Base-by-base conservation (phyloP, 2,797 vertebrate genomes). In the Parambassis ranga region DNA sequence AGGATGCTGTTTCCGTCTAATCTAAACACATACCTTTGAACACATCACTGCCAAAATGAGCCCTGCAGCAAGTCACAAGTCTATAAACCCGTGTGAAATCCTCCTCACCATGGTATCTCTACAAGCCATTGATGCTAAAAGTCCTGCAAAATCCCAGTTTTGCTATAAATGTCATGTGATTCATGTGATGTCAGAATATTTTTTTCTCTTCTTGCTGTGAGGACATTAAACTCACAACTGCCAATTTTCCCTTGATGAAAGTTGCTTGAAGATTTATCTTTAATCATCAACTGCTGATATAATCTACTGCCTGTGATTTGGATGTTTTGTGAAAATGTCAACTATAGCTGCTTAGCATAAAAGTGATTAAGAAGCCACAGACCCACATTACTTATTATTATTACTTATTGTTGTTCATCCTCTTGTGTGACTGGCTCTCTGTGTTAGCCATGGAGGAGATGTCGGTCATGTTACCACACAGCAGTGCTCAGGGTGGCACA, bases 201-300 rank as follows among this genome's bases (percentile, higher is more conserved):
- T 43, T 47, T 24, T 18, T 2, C 31, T 48, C 43, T 38, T 24
- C 57, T 65, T 53, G 59, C 41, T 61, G 26, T 22, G 56, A 62
- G 64, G 65, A 67, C 28, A 27, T 68, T 19, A 56, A 22, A 46
- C 51, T 37, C 49, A 47, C 26, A 26, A 28, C 27, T 38, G 69
- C 63, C 41, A 68, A 61, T 50, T 63, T 58, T 32, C 2, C 69
- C 52, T 69, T 76, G 61, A 44, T 56, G 62, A 46, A 36, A 76
- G 13, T 65, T 57, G 60, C 23, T 58, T 13, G 24, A 37, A 69
- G 56, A 75, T 51, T 59, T 49, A 67, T 24, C 15, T 13, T 78
- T 68, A 71, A 75, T 84, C 67, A 74, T 49, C 66, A 42, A 13
- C 38, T 56, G 71, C 78, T 65, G 58, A 75, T 75, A 38, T 31